phyloP scores from a whole-genome alignment of 2,888 invertebrate genomes.

The Acronicta psi region DNA sequence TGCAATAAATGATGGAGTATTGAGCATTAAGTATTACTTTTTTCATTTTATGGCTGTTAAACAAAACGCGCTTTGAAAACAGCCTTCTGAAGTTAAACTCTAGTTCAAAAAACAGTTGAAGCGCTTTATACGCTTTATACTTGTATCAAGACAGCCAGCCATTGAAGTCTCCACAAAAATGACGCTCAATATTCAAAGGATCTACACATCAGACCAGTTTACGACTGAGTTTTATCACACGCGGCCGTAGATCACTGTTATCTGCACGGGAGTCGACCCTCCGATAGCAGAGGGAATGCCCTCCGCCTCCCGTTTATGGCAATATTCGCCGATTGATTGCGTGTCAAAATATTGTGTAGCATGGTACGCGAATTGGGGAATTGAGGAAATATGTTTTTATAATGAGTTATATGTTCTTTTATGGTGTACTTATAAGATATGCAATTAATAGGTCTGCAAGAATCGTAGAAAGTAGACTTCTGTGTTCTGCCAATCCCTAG shows the following conservation, averaged over 20 bases:
- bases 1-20: no score
- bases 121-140: neutral
- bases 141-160: neutral
- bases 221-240: constrained; percentile 48
- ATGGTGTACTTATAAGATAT: no score
- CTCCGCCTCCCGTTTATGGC: constrained; percentile 45
- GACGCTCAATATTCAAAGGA: constrained; percentile 38
- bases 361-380: constrained; percentile 25
- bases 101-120: neutral
- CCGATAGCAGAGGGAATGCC: constrained; percentile 34
- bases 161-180: constrained; percentile 26
- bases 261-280: constrained; percentile 28
- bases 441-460: no score
- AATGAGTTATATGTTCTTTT: constrained; percentile 16
- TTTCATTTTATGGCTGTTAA: no score
- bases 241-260: constrained; percentile 51
- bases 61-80: no score
- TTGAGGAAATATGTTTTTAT: constrained; percentile 10
- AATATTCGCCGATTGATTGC: constrained; percentile 56
- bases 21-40: no score
- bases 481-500: no score
- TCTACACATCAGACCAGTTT: constrained; percentile 39
- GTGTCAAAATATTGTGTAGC: constrained; percentile 25
- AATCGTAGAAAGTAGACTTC: no score
- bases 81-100: no score